These are phyloP conservation scores for Blastomussa wellsi DNA, from an alignment of 92 coral and sea anemone species.

Conservation along the genomic window DNA sequence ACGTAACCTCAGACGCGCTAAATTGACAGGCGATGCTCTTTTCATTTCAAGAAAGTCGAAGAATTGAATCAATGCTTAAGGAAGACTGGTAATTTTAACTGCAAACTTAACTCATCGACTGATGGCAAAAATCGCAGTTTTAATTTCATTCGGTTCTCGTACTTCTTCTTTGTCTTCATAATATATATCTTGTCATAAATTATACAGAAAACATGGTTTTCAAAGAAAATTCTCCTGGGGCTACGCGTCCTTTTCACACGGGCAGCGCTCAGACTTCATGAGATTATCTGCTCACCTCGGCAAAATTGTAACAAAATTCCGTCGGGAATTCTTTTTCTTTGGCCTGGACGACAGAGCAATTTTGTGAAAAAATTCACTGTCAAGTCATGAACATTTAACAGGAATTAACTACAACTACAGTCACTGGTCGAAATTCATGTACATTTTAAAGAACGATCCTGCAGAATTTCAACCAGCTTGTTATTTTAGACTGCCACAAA, in stretches of 20 bases:
- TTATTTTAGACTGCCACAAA: constrained; percentile 12
- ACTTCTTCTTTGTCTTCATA: not conserved
- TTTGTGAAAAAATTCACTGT: not conserved
- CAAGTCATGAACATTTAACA: not conserved
- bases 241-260: not conserved
- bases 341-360: not conserved
- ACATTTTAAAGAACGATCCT: not conserved
- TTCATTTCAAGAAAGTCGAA: not conserved
- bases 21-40: not conserved
- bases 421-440: constrained; percentile 4
- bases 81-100: not conserved
- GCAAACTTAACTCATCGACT: constrained; percentile 8
- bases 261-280: not conserved
- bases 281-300: not conserved
- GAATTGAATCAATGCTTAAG: constrained; percentile 15
- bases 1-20: not conserved
- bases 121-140: not conserved
- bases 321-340: not conserved
- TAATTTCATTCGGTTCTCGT: not conserved
- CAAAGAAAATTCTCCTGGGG: not conserved
- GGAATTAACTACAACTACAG: not conserved
- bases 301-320: not conserved
- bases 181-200: not conserved
- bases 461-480: not conserved
- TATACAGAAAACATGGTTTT: not conserved